Evolutionary conservation across 1,140 invertebrate species (phyloP).

Genomic region (Zaprionus capensis): DNA sequence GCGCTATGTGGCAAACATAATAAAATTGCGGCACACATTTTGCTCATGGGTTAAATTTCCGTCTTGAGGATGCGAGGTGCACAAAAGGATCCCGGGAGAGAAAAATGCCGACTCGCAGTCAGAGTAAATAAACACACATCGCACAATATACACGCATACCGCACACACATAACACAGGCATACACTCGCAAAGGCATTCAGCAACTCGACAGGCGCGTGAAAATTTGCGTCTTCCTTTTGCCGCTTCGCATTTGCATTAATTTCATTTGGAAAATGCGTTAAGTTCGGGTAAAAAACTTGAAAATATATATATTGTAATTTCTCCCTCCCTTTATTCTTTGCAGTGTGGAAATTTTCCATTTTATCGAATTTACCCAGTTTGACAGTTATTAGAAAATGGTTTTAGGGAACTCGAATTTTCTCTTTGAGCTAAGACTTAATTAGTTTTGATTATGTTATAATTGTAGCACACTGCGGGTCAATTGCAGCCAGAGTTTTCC

Average conservation of each 20-base stretch:
- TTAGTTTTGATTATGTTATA: conserved; percentile 44
- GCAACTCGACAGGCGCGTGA: conserved; percentile 30
- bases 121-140: conserved; percentile 45
- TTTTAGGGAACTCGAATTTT: conserved; percentile 8
- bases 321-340: background rate
- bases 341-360: background rate
- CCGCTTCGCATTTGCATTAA: conserved; percentile 61
- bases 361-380: conserved; percentile 10
- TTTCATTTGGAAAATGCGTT: conserved; percentile 66
- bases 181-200: background rate
- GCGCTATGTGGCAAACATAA: conserved; percentile 34
- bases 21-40: conserved; percentile 64
- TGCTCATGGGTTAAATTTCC: conserved; percentile 48
- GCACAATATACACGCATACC: conserved; percentile 5
- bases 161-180: background rate
- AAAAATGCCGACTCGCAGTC: conserved; percentile 49
- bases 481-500: conserved; percentile 16
- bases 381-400: conserved; percentile 50
- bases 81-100: conserved; percentile 26
- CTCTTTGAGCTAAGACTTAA: conserved; percentile 28
- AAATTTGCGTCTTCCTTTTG: conserved; percentile 56
- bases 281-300: conserved; percentile 25
- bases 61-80: conserved; percentile 54
- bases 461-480: conserved; percentile 21
- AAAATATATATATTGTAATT: background rate